These are phyloP conservation scores for Mylabris phalerata DNA, from an alignment of 1,140 invertebrate genomes.

Conservation along the genomic window DNA sequence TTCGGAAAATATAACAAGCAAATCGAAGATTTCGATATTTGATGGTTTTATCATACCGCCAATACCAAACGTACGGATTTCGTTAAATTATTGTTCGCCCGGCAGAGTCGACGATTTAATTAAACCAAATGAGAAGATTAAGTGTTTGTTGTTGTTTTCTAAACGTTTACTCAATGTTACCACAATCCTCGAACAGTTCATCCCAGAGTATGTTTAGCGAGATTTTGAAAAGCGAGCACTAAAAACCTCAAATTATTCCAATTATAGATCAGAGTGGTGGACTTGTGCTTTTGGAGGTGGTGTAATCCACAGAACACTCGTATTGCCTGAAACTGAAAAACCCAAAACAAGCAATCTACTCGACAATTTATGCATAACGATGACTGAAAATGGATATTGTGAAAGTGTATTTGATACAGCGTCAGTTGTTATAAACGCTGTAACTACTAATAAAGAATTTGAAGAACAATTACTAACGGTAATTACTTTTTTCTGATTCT, in stretches of 20 bases:
- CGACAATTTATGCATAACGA: slow-evolving; percentile 21
- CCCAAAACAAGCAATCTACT: neutral
- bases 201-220: slow-evolving; percentile 23
- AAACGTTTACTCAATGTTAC: slow-evolving; percentile 18
- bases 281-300: slow-evolving; percentile 28
- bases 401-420: slow-evolving; percentile 22
- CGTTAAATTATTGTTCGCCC: slow-evolving; percentile 27
- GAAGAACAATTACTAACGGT: slow-evolving; percentile 22
- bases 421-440: slow-evolving; percentile 26
- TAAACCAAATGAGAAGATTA: slow-evolving; percentile 21
- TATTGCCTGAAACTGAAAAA: slow-evolving; percentile 15
- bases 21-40: slow-evolving; percentile 22
- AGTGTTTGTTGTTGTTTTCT: slow-evolving; percentile 26
- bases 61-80: slow-evolving; percentile 24
- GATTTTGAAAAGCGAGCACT: too few species aligned
- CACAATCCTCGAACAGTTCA: slow-evolving; percentile 22
- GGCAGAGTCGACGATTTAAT: slow-evolving; percentile 15
- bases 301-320: slow-evolving; percentile 22
- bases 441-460: slow-evolving; percentile 25
- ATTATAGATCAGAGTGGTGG: slow-evolving; percentile 18
- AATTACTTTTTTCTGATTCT: neutral
- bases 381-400: slow-evolving; percentile 17
- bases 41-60: slow-evolving; percentile 28
- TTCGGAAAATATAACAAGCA: slow-evolving; percentile 1
- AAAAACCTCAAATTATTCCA: neutral